Base-by-base conservation (phyloP, 2,797 vertebrate species). In the Adelosebastes latens region DNA sequence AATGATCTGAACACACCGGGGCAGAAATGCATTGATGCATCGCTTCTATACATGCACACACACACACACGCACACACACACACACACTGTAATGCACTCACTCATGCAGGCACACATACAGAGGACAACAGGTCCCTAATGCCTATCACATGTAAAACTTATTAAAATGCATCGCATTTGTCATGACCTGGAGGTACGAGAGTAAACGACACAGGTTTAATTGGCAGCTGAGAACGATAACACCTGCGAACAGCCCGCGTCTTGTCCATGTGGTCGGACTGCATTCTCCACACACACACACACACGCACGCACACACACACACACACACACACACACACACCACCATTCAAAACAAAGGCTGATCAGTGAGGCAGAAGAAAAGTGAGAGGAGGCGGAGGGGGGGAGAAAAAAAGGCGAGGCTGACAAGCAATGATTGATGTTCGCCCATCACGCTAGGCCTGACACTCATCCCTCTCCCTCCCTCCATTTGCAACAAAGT, bases 351-450 rank as follows among this genome's bases (percentile, higher is more conserved):
- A 94, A 91, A 94, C 92, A 94, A 93, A 94, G 90, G 70, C 89
- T 82, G 89, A 91, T 89, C 92, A 94, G 93, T 94, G 92, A 94
- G 84, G 94, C 91, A 88, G 92, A 86, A 88, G 87, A 92, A 87
- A 90, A 91, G 89, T 74, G 80, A 87, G 91, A 71, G 80, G 82
- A 66, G 89, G 82, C 7, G 60, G 82, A 20, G 72, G 75, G 56
- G 10, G 36, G 64, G 61, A 59, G 18, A 49, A 63, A 68, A 81
- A 83, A 83, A 86, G 85, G 87, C 80, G 22, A 94, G 83, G 87
- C 88, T 93, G 93, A 93, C 93, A 94, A 77, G 90, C 89, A 86
- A 89, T 95, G 93, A 95, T 95, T 94, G 94, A 95, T 95, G 94
- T 93, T 94, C 90, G 12, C 85, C 89, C 94, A 94, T 94, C 93